These are phyloP conservation scores for Sphaerophoria rueppellii DNA, from an alignment of 2,888 invertebrate species.

Conservation along the genomic window DNA sequence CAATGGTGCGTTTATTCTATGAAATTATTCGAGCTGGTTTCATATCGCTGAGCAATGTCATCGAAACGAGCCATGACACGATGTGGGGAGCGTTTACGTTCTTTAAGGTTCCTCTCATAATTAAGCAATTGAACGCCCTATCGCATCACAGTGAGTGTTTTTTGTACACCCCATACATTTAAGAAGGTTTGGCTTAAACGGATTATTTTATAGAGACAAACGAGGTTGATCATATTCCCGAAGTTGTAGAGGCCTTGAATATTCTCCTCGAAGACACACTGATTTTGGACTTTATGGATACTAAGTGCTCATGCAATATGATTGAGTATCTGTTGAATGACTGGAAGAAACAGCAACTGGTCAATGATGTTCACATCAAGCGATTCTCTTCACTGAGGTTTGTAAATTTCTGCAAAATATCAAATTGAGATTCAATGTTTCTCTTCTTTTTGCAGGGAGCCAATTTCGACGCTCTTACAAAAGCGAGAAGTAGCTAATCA, in stretches of 20 bases:
- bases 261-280: slow-evolving; percentile 92
- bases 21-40: slow-evolving; percentile 95
- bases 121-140: slow-evolving; percentile 86
- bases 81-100: slow-evolving; percentile 98
- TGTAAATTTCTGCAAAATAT: slow-evolving; percentile 64
- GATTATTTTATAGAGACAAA: slow-evolving; percentile 35
- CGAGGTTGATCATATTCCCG: slow-evolving; percentile 86
- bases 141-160: slow-evolving; percentile 83
- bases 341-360: slow-evolving; percentile 89
- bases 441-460: slow-evolving; percentile 83
- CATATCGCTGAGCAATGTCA: slow-evolving; percentile 93
- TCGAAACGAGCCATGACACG: slow-evolving; percentile 92
- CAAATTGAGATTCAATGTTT: neutral
- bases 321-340: slow-evolving; percentile 92
- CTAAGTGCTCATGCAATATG: slow-evolving; percentile 94
- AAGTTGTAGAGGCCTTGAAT: slow-evolving; percentile 92
- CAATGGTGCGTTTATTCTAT: slow-evolving; percentile 91
- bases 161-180: neutral
- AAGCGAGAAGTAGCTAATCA: slow-evolving; percentile 87
- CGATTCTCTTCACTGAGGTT: slow-evolving; percentile 85
- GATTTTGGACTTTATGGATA: slow-evolving; percentile 93
- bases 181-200: neutral
- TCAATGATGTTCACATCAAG: slow-evolving; percentile 90
- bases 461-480: slow-evolving; percentile 85
- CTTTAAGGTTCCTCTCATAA: slow-evolving; percentile 92